Conservation (phyloP, 2,888 invertebrate genomes). For the Eupithecia insigniata region DNA sequence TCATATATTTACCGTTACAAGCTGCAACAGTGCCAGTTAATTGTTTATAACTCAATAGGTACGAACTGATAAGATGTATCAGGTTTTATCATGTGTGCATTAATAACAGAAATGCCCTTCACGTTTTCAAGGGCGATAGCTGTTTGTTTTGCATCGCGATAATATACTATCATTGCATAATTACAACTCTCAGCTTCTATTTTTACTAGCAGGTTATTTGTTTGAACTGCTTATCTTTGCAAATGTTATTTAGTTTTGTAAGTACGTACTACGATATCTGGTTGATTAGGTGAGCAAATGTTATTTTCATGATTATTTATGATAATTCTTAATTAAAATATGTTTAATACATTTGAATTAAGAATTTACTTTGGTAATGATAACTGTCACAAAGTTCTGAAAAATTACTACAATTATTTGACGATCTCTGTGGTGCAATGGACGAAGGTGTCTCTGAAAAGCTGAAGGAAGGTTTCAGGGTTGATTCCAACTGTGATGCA, state of each 20-base stretch:
- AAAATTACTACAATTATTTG: no score
- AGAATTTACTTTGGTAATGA: neutral
- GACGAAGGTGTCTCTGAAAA: no score
- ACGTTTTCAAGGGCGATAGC: constrained; percentile 50
- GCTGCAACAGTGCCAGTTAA: constrained; percentile 1
- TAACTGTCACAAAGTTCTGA: neutral
- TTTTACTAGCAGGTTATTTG: constrained; percentile 18
- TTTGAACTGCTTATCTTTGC: constrained; percentile 28
- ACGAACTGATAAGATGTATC: constrained; percentile 29
- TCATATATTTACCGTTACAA: neutral
- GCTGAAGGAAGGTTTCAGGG: no score
- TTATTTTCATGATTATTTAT: neutral
- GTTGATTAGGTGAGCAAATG: neutral
- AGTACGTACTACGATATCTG: neutral
- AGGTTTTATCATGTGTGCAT: constrained; percentile 43
- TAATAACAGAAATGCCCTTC: constrained; percentile 59
- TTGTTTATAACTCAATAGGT: constrained; percentile 16
- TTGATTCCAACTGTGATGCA: no score
- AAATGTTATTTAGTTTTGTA: constrained; percentile 19
- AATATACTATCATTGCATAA: constrained; percentile 34
- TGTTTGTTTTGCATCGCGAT: constrained; percentile 38
- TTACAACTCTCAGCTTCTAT: constrained; percentile 24
- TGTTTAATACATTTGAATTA: neutral
- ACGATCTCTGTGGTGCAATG: no score
- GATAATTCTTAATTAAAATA: neutral